phyloP scores from a whole-genome alignment of 2,888 invertebrate genomes.

The Micropterix aruncella region DNA sequence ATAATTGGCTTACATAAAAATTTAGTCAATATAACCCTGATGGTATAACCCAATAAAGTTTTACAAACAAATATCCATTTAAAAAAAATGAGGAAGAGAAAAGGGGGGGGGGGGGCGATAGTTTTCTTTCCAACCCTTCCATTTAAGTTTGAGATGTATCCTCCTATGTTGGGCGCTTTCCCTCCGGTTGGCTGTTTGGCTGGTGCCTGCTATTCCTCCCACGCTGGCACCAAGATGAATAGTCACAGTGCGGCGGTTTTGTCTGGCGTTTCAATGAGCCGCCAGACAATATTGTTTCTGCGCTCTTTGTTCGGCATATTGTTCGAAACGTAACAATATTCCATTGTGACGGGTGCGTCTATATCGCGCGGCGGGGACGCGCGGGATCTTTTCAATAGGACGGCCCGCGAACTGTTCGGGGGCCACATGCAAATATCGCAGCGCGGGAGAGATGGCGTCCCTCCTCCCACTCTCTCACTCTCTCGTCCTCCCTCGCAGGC shows the following conservation, averaged over 20 bases:
- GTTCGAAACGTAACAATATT: conserved; percentile 12
- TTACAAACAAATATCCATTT: too few relatives aligned
- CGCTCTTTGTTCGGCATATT: conserved; percentile 8
- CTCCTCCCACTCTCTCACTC: conserved; percentile 9
- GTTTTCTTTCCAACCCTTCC: too few relatives aligned
- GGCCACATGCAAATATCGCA: conserved; percentile 7
- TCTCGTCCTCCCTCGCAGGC: conserved; percentile 10
- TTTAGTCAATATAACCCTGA: too few relatives aligned
- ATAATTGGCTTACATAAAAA: too few relatives aligned
- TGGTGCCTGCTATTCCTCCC: too few relatives aligned
- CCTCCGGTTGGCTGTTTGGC: too few relatives aligned
- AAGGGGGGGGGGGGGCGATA: too few relatives aligned
- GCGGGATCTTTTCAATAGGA: conserved; percentile 5
- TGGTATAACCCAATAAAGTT: too few relatives aligned
- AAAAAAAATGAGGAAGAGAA: too few relatives aligned
- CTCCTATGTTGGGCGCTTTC: too few relatives aligned
- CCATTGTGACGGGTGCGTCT: conserved; percentile 8
- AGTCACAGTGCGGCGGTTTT: conserved; percentile 6
- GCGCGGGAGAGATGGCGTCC: conserved; percentile 1
- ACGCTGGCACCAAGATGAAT: too few relatives aligned
- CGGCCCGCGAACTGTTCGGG: not conserved
- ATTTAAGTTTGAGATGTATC: too few relatives aligned
- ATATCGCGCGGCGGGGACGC: conserved; percentile 6
- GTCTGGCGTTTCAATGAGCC: conserved; percentile 13
- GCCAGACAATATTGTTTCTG: conserved; percentile 14